Evolutionary conservation across 2,797 vertebrate genomes (phyloP).

Genomic region (Tokudaia tokunoshimensis): DNA sequence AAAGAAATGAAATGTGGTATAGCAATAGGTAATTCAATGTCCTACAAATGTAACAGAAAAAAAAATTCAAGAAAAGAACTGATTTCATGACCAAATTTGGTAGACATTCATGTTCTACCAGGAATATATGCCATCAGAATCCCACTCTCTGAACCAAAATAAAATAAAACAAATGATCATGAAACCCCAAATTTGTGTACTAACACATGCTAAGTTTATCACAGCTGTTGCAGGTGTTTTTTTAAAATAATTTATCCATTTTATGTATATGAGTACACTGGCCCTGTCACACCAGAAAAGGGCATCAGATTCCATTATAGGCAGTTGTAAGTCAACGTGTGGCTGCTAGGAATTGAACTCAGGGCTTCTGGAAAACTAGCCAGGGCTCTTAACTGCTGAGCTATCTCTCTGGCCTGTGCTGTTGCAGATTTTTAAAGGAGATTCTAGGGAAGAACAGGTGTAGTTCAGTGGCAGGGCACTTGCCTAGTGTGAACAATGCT

Average conservation of each 20-base stretch:
- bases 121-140: neutral
- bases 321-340: neutral
- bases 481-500: no score
- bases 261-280: neutral
- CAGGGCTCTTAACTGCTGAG: neutral
- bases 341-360: neutral
- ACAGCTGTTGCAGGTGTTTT: neutral
- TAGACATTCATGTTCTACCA: neutral
- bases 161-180: neutral
- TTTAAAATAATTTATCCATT: neutral
- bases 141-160: neutral
- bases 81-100: neutral
- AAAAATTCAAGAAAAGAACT: slow-evolving; percentile 37
- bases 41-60: neutral
- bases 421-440: neutral
- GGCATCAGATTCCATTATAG: neutral
- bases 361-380: neutral
- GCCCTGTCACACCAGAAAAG: neutral
- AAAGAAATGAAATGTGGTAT: neutral
- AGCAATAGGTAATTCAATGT: neutral
- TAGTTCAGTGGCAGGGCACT: neutral
- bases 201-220: neutral
- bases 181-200: neutral
- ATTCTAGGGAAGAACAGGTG: neutral
- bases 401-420: neutral